phyloP scores from a whole-genome alignment of 30 jellyfish, hydroid and myxozoan genomes.

The Hydra vulgaris region DNA sequence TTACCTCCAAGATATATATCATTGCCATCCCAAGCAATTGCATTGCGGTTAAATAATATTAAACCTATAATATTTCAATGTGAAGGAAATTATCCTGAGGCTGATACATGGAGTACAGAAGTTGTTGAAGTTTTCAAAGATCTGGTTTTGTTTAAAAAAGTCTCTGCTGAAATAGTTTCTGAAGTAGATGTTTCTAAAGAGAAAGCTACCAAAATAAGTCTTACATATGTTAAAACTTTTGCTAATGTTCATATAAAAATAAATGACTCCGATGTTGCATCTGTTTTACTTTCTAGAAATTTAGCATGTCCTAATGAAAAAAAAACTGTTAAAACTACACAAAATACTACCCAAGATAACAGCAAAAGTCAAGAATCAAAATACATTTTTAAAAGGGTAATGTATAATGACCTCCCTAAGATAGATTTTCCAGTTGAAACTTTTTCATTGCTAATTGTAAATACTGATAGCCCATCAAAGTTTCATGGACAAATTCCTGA shows the following conservation, averaged over 20 bases:
- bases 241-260: neutral
- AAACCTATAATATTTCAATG: neutral
- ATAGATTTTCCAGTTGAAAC: neutral
- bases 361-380: no score
- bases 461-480: constrained; percentile 16
- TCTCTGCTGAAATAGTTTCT: neutral
- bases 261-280: neutral
- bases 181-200: neutral
- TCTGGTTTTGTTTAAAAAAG: neutral
- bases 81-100: neutral
- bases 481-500: constrained; percentile 28
- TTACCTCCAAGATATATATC: neutral
- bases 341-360: neutral
- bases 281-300: neutral
- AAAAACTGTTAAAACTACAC: neutral
- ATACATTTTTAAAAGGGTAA: neutral
- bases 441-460: neutral
- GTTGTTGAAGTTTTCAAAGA: neutral
- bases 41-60: neutral
- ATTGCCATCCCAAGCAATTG: constrained; percentile 7
- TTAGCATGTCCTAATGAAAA: neutral
- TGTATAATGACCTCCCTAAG: constrained; percentile 1
- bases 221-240: neutral
- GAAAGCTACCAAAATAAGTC: neutral
- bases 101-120: neutral